Evolutionary conservation across 2,797 vertebrate genomes (phyloP).

Genomic region (Sarcophilus harrisii): DNA sequence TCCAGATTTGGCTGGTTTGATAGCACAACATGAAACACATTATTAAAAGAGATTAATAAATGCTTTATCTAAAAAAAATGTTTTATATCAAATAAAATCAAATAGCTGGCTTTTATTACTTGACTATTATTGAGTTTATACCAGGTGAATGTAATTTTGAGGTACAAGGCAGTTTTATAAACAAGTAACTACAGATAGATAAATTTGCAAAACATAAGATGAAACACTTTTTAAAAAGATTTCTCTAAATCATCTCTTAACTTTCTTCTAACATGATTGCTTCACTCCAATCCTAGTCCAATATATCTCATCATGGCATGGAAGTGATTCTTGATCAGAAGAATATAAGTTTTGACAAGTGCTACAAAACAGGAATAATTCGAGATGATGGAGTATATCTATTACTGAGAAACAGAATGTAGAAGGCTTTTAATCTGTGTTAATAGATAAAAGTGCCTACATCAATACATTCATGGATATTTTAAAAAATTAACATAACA

Average conservation of each 20-base stretch:
- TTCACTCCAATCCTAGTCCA: not conserved
- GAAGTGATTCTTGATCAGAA: not conserved
- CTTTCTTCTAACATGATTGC: not conserved
- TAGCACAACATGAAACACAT: not conserved
- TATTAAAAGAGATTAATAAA: not conserved
- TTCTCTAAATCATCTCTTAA: not conserved
- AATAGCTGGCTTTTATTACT: not conserved
- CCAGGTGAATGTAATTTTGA: not conserved
- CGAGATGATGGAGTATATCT: not conserved
- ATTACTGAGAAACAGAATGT: not conserved
- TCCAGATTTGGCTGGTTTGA: not conserved
- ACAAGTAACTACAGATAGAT: not conserved
- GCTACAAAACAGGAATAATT: not conserved
- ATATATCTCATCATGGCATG: not conserved
- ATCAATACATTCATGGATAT: not conserved
- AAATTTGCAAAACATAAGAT: not conserved
- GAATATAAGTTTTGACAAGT: not conserved
- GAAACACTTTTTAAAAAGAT: not conserved
- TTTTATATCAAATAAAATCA: too few species aligned
- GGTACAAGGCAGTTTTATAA: not conserved
- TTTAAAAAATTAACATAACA: not conserved
- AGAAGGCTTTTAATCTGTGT: not conserved
- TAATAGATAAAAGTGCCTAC: not conserved
- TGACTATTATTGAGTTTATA: not conserved
- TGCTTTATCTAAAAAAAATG: not conserved